Conservation (phyloP, 2,888 invertebrate species). For the Drosophila paucipuncta region DNA sequence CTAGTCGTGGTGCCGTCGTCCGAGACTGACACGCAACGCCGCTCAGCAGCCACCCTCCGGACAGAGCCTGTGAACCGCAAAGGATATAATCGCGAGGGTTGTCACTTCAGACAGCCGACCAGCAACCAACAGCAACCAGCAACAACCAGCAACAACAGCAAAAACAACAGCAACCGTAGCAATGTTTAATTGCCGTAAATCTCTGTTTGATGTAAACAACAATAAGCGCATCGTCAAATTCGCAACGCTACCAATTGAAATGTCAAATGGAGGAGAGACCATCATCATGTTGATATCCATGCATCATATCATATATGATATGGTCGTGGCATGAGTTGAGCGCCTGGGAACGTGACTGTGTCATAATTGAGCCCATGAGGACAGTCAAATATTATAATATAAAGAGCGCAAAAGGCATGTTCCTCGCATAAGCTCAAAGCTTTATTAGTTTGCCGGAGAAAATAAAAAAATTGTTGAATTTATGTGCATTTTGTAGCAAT, state of each 20-base stretch:
- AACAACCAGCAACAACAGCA: slow-evolving; percentile 16
- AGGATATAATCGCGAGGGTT: slow-evolving; percentile 83
- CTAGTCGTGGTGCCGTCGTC: slow-evolving; percentile 33
- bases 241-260: slow-evolving; percentile 74
- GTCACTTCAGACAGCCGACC: slow-evolving; percentile 53
- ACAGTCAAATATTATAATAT: not conserved
- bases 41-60: slow-evolving; percentile 53
- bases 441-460: not conserved
- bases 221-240: slow-evolving; percentile 62
- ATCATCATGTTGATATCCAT: slow-evolving; percentile 50
- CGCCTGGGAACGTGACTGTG: slow-evolving; percentile 33
- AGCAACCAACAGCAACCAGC: slow-evolving; percentile 1
- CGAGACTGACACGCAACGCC: slow-evolving; percentile 69
- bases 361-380: slow-evolving; percentile 43
- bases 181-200: slow-evolving; percentile 86
- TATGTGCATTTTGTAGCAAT: not conserved
- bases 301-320: slow-evolving; percentile 23
- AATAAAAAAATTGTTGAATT: not conserved
- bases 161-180: slow-evolving; percentile 41
- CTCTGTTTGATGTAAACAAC: slow-evolving; percentile 84
- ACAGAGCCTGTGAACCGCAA: slow-evolving; percentile 76
- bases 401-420: not conserved
- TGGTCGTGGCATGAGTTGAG: slow-evolving; percentile 9
- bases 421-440: not conserved
- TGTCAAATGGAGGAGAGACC: slow-evolving; percentile 53